These are phyloP conservation scores for Chlamydotis undulata DNA, from an alignment of 2,113 vertebrate genomes.

Conservation along the genomic window DNA sequence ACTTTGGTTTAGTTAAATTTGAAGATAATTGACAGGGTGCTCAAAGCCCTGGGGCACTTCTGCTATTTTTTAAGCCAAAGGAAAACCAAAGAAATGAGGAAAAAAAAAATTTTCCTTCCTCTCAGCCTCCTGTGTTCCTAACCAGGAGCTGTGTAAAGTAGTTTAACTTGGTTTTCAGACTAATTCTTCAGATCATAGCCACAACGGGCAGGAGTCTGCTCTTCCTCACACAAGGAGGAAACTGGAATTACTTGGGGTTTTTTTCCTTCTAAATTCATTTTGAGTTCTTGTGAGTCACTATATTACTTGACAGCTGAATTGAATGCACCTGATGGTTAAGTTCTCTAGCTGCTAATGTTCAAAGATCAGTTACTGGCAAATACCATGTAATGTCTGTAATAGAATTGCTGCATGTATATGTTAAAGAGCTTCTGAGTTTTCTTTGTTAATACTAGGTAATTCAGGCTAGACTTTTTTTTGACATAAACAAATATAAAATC, in stretches of 20 bases:
- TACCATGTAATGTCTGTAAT: not conserved
- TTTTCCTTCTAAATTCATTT: not conserved
- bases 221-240: not conserved
- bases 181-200: not conserved
- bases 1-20: not conserved
- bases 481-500: not conserved
- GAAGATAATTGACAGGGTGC: not conserved
- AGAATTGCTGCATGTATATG: not conserved
- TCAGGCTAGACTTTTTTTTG: not conserved
- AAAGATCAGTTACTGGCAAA: not conserved
- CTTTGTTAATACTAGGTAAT: not conserved
- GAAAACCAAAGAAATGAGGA: not conserved
- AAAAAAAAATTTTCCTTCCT: not conserved
- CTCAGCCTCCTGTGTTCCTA: not conserved
- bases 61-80: not conserved
- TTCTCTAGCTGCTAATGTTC: not conserved
- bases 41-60: not conserved
- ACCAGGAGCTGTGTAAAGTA: not conserved
- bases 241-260: not conserved
- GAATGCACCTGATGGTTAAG: not conserved
- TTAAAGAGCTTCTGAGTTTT: not conserved
- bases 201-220: not conserved
- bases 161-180: not conserved
- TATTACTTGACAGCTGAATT: not conserved
- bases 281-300: not conserved